Percentiles rank a stretch among this genome's conserved stretches.
Conservation (phyloP, 1,140 invertebrate genomes). For the Paracyclopina nana region DNA sequence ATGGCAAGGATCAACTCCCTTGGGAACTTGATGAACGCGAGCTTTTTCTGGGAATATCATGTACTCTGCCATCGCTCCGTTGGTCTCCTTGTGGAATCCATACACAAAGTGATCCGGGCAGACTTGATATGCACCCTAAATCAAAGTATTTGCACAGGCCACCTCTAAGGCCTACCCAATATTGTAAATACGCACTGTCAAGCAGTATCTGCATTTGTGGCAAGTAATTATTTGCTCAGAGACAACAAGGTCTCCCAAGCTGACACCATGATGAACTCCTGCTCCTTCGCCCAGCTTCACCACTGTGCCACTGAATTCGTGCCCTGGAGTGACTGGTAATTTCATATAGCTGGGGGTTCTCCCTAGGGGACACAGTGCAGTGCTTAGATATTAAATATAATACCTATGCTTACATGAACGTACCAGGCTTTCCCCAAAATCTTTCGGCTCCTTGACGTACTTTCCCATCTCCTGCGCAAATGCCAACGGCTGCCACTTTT, state of each 20-base stretch:
- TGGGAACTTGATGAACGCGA: not conserved
- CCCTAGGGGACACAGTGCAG: not conserved
- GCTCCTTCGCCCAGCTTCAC: slow-evolving; percentile 7
- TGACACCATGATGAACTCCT: not conserved
- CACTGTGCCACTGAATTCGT: slow-evolving; percentile 4
- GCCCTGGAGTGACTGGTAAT: slow-evolving; percentile 7
- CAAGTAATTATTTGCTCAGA: slow-evolving; percentile 14
- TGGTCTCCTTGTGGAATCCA: slow-evolving; percentile 10
- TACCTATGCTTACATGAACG: not conserved
- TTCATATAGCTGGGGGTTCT: not conserved
- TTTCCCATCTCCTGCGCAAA: slow-evolving; percentile 13
- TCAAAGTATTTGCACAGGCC: no score
- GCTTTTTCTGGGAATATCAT: slow-evolving; percentile 8
- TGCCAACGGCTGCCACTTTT: slow-evolving; percentile 9
- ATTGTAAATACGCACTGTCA: no score
- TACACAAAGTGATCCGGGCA: slow-evolving; percentile 7
- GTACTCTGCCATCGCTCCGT: slow-evolving; percentile 13
- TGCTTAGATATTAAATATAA: not conserved
- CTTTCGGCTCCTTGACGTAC: slow-evolving; percentile 3
- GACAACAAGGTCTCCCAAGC: slow-evolving; percentile 2
- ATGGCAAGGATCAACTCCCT: not conserved
- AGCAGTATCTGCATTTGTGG: slow-evolving; percentile 9
- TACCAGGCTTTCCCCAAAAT: slow-evolving; percentile 12
- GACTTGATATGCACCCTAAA: slow-evolving; percentile 8
- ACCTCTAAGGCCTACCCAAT: no score